Evolutionary conservation across 2,797 vertebrate genomes (phyloP), one percentile per base, ranked within the genome.

Genomic region (Euthynnus affinis): DNA sequence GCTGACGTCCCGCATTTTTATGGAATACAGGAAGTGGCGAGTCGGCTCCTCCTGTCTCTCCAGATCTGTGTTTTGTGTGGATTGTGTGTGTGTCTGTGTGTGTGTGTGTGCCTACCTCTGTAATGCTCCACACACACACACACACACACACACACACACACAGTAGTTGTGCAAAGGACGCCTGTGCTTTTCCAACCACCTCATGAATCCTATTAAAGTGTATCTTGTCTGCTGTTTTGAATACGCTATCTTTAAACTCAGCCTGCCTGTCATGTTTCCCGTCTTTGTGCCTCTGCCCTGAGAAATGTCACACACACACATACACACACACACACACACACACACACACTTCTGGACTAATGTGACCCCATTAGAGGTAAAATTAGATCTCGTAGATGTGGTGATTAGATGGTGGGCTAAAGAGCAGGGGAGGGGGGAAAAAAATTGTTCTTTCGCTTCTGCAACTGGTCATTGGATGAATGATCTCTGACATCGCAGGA

Each of bases 1-100:
- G 81, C 83, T 88, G 88, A 85, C 25, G 17, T 84, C 8, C 15
- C 15, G 22, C 37, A 40, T 74, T 85, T 85, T 79, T 23, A 64
- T 44, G 80, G 85, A 42, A 63, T 55, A 46, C 87, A 89, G 89
- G 90, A 92, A 91, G 83, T 78, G 80, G 51, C 74, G 13, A 61
- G 37, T 2, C 70, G 10, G 53, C 68, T 58, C 74, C 86, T 76
- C 74, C 84, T 73, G 70, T 83, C 79, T 70, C 46, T 81, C 32
- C 25, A 27, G 40, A 61, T 78, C 52, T 46, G 17, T 55, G 52
- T 81, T 9, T n/a, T n/a, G n/a, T n/a, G n/a, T n/a, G n/a, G n/a
- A n/a, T n/a, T n/a, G n/a, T n/a, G n/a, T n/a, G n/a, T n/a, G n/a
- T n/a, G n/a, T n/a, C n/a, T n/a, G n/a, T n/a, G n/a, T n/a, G n/a